Percentiles rank a stretch among this genome's conserved stretches.
phyloP scores from a whole-genome alignment of 2,888 invertebrate genomes.

The Patella pellucida region DNA sequence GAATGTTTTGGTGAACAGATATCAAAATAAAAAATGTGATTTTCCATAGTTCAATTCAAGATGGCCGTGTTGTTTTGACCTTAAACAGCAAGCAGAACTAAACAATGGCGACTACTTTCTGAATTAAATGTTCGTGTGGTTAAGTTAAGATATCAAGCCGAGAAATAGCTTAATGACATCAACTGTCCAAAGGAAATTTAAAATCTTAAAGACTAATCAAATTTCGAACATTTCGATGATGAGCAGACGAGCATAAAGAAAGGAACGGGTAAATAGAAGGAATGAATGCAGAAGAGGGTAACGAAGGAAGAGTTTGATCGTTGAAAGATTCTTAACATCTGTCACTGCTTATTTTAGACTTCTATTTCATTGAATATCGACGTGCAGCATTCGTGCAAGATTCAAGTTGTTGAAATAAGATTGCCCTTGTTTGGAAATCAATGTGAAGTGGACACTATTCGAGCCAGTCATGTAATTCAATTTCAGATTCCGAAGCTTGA shows the following conservation, averaged over 20 bases:
- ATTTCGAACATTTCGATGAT: conserved; percentile 1
- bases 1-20: too few relatives aligned
- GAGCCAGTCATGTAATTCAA: neutral
- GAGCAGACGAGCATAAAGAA: neutral
- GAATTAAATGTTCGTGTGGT: too few relatives aligned
- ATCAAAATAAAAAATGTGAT: too few relatives aligned
- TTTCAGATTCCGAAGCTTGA: neutral
- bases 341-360: neutral
- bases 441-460: neutral
- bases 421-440: conserved; percentile 2
- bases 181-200: too few relatives aligned
- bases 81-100: too few relatives aligned
- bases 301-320: neutral
- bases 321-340: conserved; percentile 4
- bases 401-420: conserved; percentile 3
- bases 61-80: conserved; percentile 1
- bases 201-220: neutral
- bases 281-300: neutral
- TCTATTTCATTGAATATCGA: neutral
- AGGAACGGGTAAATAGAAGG: neutral
- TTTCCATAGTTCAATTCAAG: neutral
- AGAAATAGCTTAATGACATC: too few relatives aligned
- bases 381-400: neutral
- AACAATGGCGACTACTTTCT: too few relatives aligned
- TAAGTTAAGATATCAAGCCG: too few relatives aligned